A percentile compares a stretch with the other conserved stretches of the same genome.
Evolutionary conservation across 2,113 vertebrate genomes (phyloP).

Genomic region (Gasterosteus nipponicus): DNA sequence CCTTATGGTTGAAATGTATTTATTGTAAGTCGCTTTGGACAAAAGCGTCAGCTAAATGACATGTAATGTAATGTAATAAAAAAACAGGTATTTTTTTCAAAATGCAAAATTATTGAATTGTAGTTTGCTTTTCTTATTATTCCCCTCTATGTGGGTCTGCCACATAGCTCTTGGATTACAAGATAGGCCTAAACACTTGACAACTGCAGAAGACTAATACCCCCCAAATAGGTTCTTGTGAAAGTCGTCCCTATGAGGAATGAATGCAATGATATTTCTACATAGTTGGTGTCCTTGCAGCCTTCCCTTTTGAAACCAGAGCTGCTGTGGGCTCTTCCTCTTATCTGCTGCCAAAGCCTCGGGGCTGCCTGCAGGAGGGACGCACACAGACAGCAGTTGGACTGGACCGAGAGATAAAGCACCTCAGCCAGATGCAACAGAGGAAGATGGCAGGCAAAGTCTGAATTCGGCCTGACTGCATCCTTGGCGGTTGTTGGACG

Average conservation of each 20-base stretch:
- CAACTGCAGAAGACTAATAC: slow-evolving; percentile 11
- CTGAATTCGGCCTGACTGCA: slow-evolving; percentile 48
- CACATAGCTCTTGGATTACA: not conserved
- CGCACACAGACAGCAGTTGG: slow-evolving; percentile 71
- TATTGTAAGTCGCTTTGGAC: too few relatives aligned
- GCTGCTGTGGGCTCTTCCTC: slow-evolving; percentile 57
- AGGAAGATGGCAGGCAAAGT: slow-evolving; percentile 48
- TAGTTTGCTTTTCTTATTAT: not conserved
- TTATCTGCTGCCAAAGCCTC: slow-evolving; percentile 79
- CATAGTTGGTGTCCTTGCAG: slow-evolving; percentile 41
- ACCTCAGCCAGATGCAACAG: slow-evolving; percentile 58
- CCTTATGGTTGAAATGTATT: too few relatives aligned
- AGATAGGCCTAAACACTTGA: not conserved
- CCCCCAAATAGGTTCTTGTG: slow-evolving; percentile 26
- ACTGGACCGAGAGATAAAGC: slow-evolving; percentile 81
- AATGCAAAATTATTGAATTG: not conserved
- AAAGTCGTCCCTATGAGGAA: slow-evolving; percentile 33
- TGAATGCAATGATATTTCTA: slow-evolving; percentile 34
- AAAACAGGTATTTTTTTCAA: not conserved
- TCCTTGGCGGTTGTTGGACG: slow-evolving; percentile 55
- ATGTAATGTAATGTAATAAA: not conserved
- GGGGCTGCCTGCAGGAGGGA: slow-evolving; percentile 67
- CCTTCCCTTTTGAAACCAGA: slow-evolving; percentile 50
- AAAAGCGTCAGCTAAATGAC: too few relatives aligned
- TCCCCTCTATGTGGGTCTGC: not conserved